Conservation (phyloP, 2,888 invertebrate genomes). For the Hypena proboscidalis region DNA sequence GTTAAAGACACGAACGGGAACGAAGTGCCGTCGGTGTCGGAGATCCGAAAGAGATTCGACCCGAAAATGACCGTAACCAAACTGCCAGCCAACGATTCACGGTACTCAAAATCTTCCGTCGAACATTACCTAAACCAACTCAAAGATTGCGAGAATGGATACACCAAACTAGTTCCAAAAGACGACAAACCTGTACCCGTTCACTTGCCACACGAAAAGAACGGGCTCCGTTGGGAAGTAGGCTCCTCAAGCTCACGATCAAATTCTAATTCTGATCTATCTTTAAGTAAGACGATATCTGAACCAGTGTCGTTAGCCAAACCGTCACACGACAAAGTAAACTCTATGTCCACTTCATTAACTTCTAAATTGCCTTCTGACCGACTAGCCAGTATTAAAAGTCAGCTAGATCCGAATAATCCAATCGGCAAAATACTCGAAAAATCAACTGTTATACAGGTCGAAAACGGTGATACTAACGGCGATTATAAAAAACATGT, state of each 20-base stretch:
- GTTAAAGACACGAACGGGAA: slow-evolving; percentile 86
- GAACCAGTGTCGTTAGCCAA: slow-evolving; percentile 73
- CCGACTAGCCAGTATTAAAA: slow-evolving; percentile 76
- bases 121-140: slow-evolving; percentile 75
- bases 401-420: slow-evolving; percentile 80
- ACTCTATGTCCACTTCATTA: slow-evolving; percentile 68
- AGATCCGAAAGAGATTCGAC: slow-evolving; percentile 85
- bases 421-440: slow-evolving; percentile 82
- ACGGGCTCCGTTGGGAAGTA: slow-evolving; percentile 69
- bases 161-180: slow-evolving; percentile 66
- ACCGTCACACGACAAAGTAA: slow-evolving; percentile 61
- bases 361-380: slow-evolving; percentile 72
- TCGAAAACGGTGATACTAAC: slow-evolving; percentile 72
- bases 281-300: slow-evolving; percentile 77
- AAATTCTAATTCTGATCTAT: slow-evolving; percentile 73
- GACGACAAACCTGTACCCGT: slow-evolving; percentile 79
- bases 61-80: slow-evolving; percentile 80
- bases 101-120: slow-evolving; percentile 64
- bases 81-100: slow-evolving; percentile 72
- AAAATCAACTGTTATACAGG: slow-evolving; percentile 80
- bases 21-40: slow-evolving; percentile 84
- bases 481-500: slow-evolving; percentile 50
- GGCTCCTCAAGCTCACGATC: slow-evolving; percentile 68
- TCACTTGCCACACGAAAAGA: slow-evolving; percentile 77
- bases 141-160: slow-evolving; percentile 75